Conservation (phyloP, 2,888 invertebrate species). For the Epinotia ramella region DNA sequence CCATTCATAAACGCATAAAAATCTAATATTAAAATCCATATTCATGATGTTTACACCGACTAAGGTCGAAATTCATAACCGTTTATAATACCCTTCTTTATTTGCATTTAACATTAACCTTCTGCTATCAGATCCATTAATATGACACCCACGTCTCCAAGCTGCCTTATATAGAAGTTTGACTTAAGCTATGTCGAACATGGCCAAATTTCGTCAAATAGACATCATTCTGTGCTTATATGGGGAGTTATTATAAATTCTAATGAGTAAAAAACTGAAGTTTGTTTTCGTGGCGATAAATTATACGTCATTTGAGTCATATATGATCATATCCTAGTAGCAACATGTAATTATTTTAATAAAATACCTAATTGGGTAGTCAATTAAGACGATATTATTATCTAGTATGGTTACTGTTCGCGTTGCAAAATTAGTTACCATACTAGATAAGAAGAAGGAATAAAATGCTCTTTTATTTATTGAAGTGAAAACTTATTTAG, state of each 20-base stretch:
- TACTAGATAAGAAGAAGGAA: no score
- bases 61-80: conserved; percentile 34
- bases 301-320: conserved; percentile 16
- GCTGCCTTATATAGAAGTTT: conserved; percentile 58
- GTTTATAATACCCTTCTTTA: conserved; percentile 37
- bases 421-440: no score
- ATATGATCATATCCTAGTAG: conserved; percentile 16
- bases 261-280: conserved; percentile 34
- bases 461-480: no score
- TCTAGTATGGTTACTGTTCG: no score
- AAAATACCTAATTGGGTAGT: conserved; percentile 17
- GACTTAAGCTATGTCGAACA: conserved; percentile 56
- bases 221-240: conserved; percentile 41
- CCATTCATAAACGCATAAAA: conserved; percentile 12
- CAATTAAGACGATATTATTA: not conserved
- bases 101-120: conserved; percentile 45
- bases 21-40: conserved; percentile 32
- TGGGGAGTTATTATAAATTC: conserved; percentile 41
- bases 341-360: not conserved
- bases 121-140: conserved; percentile 41
- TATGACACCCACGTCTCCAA: conserved; percentile 57
- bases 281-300: conserved; percentile 25
- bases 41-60: conserved; percentile 36
- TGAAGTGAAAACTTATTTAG: no score
- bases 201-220: conserved; percentile 55